phyloP scores from a whole-genome alignment of 1,140 invertebrate species.

The Pemphigus obesinymphae region DNA sequence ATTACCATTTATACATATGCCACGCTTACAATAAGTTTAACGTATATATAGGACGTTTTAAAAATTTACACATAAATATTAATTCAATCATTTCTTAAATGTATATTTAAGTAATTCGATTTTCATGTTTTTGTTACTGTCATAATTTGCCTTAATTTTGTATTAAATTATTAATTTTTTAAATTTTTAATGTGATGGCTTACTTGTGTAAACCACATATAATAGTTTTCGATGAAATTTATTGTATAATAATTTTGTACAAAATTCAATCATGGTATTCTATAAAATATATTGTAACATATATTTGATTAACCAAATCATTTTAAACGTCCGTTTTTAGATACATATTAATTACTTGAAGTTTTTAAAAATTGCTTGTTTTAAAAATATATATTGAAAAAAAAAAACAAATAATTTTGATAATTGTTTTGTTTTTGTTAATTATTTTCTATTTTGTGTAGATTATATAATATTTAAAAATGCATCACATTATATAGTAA shows the following conservation, averaged over 20 bases:
- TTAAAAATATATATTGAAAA: conserved; percentile 23
- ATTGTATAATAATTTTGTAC: conserved; percentile 9
- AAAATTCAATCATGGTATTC: conserved; percentile 8
- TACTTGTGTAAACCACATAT: neutral
- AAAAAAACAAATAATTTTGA: neutral
- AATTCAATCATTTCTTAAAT: conserved; percentile 2
- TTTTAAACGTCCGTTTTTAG: conserved; percentile 24
- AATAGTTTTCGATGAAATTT: neutral
- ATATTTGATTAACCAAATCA: neutral
- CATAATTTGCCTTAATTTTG: neutral
- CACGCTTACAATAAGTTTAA: neutral
- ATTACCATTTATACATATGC: neutral
- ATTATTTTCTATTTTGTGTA: neutral
- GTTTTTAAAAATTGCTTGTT: conserved; percentile 15
- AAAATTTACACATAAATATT: neutral
- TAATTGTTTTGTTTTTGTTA: neutral
- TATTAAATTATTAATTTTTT: neutral
- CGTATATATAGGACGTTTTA: neutral
- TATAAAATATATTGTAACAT: conserved; percentile 12
- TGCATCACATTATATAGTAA: neutral
- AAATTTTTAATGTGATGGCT: neutral
- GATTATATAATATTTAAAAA: neutral
- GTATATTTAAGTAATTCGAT: neutral
- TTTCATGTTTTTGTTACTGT: neutral
- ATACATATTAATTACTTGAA: neutral